Evolutionary conservation across 1,140 invertebrate species (phyloP), one percentile per base, ranked within the genome.

Genomic region (Eurosta solidaginis): DNA sequence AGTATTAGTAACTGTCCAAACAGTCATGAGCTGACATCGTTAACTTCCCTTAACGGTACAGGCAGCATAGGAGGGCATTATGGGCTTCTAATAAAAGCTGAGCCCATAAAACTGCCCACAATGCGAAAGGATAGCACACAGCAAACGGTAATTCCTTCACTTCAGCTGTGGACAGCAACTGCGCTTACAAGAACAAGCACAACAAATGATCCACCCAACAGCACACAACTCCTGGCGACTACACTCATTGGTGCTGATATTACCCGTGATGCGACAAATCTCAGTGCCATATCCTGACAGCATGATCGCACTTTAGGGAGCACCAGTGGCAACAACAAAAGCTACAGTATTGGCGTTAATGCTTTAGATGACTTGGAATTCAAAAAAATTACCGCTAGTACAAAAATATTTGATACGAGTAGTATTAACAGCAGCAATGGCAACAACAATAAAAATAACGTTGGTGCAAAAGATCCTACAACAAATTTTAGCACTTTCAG

Each of bases 391-490:
- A 68, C 45, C 47, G 36, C 33, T 25, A 63, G 54, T 47, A 33
- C 76, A 68, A 77, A 77, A 36, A 5, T 27, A 14, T 68, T 33
- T 68, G 59, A 12, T 68, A 22, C 40, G 14, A 68, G 27, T 25
- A 50, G 33, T 33, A 47, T 20, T 52, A 9, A n/a, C 36, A 63
- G 63, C 20, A n/a, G 12, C 7, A 33, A 7, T 22, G 59, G 36
- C 50, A 40, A 59, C n/a, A 68, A 73, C 54, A 68, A 45, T n/a
- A 77, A 77, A 59, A 77, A n/a, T 22, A 36, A 14, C n/a, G 27
- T 20, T 12, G 36, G 27, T 36, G 27, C 77, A 49, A 78, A 20
- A 20, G 47, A 73, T 49, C 12, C 77, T 12, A 78, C 29, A 17
- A 44, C n/a, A 40, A 36, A 63, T 73, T 29, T 25, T 14, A 73